Conservation (phyloP, 2,888 invertebrate species). For the Idaea dimidiata region DNA sequence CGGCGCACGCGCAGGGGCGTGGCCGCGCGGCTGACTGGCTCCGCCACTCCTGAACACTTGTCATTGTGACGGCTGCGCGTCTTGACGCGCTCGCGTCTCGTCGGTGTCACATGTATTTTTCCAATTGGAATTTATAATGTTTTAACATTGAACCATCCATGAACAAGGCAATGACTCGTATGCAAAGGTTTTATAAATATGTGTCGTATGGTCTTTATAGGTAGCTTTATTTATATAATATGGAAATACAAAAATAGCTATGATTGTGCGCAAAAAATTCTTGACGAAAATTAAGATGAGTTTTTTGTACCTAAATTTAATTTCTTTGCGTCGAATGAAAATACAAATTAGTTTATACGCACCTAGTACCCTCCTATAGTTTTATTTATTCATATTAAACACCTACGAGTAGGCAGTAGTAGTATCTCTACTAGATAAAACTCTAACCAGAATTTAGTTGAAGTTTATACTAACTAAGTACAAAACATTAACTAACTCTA, state of each 20-base stretch:
- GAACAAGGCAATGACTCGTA: not conserved
- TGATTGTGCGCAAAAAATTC: not conserved
- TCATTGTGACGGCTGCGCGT: conserved; percentile 53
- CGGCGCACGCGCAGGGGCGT: conserved; percentile 61
- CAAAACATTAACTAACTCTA: not conserved
- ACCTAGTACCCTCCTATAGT: no score
- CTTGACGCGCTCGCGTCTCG: conserved; percentile 46
- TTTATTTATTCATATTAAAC: no score
- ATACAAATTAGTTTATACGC: not conserved
- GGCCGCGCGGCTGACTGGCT: conserved; percentile 48
- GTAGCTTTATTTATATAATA: not conserved
- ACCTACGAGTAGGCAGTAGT: no score
- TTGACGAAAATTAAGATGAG: not conserved
- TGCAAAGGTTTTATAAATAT: not conserved
- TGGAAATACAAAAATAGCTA: not conserved
- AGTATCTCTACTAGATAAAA: not conserved
- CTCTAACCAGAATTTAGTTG: not conserved
- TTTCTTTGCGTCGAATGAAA: not conserved
- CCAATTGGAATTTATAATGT: conserved; percentile 25
- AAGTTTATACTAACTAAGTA: not conserved
- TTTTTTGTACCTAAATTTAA: not conserved
- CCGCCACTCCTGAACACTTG: conserved; percentile 65
- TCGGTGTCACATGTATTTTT: conserved; percentile 26
- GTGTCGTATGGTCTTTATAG: not conserved
- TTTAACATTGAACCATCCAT: not conserved